A percentile compares a stretch with the other conserved stretches of the same genome.
phyloP scores from a whole-genome alignment of 1,140 invertebrate species.

The Lepidurus arcticus region DNA sequence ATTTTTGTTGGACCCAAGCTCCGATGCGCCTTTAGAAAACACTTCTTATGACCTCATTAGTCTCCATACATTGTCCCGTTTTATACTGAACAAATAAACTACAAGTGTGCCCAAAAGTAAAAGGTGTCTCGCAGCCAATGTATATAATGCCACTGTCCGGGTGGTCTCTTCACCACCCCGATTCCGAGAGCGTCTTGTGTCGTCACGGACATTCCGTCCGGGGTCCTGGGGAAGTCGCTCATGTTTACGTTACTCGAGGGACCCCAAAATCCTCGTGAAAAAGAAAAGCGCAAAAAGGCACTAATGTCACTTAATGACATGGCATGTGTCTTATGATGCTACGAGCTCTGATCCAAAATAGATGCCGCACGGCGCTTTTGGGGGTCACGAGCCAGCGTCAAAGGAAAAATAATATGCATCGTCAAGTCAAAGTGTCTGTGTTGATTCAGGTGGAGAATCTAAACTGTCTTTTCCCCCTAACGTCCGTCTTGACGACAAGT shows the following conservation, averaged over 20 bases:
- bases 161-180: constrained; percentile 2
- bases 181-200: constrained; percentile 11
- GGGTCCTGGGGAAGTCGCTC: background rate
- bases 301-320: constrained; percentile 22
- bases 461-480: background rate
- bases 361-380: background rate
- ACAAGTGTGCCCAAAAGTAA: constrained; percentile 15
- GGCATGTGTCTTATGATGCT: constrained; percentile 8
- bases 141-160: constrained; percentile 3
- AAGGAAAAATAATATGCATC: background rate
- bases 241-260: background rate
- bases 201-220: background rate
- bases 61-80: constrained; percentile 19
- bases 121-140: constrained; percentile 17
- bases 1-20: background rate
- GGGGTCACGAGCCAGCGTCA: background rate
- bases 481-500: constrained; percentile 6
- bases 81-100: constrained; percentile 15
- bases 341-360: constrained; percentile 15
- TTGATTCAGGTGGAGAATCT: constrained; percentile 11
- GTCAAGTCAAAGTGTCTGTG: constrained; percentile 1
- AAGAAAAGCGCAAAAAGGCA: background rate
- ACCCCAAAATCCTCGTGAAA: background rate
- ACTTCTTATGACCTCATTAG: background rate
- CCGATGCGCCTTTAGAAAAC: background rate